Conservation (phyloP, 2,888 invertebrate species). For the Temnothorax rugatulus region DNA sequence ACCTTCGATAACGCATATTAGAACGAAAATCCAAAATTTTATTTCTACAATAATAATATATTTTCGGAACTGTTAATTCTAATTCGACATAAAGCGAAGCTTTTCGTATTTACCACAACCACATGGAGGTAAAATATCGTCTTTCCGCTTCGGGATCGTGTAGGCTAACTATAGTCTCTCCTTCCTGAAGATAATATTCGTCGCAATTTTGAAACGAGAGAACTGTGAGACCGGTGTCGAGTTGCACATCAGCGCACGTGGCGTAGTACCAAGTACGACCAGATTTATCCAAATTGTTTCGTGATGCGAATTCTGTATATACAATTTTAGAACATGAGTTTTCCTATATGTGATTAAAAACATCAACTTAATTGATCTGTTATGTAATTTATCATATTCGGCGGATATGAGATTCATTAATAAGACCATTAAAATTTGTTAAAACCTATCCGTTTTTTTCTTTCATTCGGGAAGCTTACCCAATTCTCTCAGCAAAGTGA, state of each 20-base stretch:
- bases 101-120: constrained; percentile 87
- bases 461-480: constrained; percentile 67
- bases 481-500: constrained; percentile 85
- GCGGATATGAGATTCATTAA: neutral
- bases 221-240: constrained; percentile 89
- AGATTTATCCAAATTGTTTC: constrained; percentile 82
- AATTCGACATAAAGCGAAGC: neutral
- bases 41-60: constrained; percentile 2
- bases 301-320: constrained; percentile 76
- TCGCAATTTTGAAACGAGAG: constrained; percentile 87
- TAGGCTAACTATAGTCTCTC: constrained; percentile 86
- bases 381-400: neutral
- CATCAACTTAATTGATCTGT: neutral
- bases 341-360: neutral
- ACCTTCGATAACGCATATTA: constrained; percentile 83
- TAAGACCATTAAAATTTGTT: neutral
- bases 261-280: constrained; percentile 89
- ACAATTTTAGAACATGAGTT: neutral
- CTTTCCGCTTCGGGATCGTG: constrained; percentile 87
- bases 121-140: constrained; percentile 88
- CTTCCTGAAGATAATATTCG: constrained; percentile 87
- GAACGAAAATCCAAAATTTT: neutral
- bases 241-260: constrained; percentile 87
- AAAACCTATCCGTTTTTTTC: neutral
- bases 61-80: neutral